Evolutionary conservation across 92 coral and sea anemone species (phyloP).

Genomic region (Zoanthus sociatus): DNA sequence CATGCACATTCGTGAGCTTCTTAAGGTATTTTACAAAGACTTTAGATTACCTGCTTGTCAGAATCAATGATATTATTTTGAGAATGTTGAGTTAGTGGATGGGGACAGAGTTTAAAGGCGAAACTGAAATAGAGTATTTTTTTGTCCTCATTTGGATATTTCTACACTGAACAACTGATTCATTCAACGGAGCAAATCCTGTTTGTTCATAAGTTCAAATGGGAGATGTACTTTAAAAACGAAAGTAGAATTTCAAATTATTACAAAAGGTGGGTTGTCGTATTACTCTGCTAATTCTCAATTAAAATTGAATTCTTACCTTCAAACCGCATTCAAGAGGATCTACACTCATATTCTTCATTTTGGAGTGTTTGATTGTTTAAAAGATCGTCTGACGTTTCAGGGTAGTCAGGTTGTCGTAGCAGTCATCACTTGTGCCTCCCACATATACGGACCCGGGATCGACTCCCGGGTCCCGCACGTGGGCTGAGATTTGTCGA

Average conservation of each 20-base stretch:
- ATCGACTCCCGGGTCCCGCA: too few species aligned
- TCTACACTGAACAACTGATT: not conserved
- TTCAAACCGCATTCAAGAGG: slow-evolving; percentile 95
- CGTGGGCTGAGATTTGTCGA: too few species aligned
- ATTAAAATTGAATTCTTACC: slow-evolving; percentile 57
- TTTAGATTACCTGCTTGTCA: too few species aligned
- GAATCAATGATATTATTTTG: too few species aligned
- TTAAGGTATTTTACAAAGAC: too few species aligned
- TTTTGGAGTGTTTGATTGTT: not conserved
- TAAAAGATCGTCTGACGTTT: not conserved
- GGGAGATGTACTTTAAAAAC: not conserved
- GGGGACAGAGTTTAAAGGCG: too few species aligned
- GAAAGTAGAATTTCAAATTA: not conserved
- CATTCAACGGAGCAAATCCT: not conserved
- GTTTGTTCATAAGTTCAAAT: not conserved
- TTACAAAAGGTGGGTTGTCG: slow-evolving; percentile 46
- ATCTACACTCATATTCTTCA: slow-evolving; percentile 90
- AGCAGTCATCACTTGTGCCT: too few species aligned
- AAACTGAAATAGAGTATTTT: too few species aligned
- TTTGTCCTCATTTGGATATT: too few species aligned
- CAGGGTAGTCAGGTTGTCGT: not conserved
- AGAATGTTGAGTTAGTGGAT: too few species aligned
- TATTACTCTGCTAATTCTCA: not conserved
- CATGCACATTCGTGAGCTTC: too few species aligned
- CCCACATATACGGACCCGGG: not conserved